Evolutionary conservation across 1,140 invertebrate genomes (phyloP).

Genomic region (Akabosia matsudoensis): DNA sequence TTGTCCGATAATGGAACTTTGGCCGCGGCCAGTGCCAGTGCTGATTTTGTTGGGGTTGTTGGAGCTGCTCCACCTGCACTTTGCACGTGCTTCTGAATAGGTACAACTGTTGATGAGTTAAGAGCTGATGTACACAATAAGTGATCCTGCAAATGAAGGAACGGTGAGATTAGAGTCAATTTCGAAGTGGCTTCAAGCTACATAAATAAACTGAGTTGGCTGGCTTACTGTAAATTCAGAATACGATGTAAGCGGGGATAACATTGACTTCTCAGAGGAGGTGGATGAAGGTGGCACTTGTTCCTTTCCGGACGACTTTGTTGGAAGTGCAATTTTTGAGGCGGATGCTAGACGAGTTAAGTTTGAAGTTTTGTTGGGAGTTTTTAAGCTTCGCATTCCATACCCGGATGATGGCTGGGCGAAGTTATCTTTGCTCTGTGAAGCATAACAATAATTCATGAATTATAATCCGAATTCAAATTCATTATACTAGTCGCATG

Average conservation of each 20-base stretch:
- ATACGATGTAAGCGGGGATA: neutral
- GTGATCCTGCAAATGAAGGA: no score
- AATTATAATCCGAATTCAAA: no score
- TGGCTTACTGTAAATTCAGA: slow-evolving; percentile 16
- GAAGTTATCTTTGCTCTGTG: slow-evolving; percentile 5
- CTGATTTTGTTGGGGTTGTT: slow-evolving; percentile 8
- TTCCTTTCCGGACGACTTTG: slow-evolving; percentile 4
- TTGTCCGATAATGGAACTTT: neutral
- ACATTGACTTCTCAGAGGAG: neutral
- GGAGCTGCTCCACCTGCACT: neutral
- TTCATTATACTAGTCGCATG: neutral
- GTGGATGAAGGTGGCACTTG: neutral
- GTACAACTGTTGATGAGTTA: slow-evolving; percentile 1
- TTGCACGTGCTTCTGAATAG: neutral
- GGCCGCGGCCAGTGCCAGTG: neutral
- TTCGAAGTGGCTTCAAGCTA: no score
- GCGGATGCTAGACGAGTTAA: slow-evolving; percentile 4
- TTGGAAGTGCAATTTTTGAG: neutral
- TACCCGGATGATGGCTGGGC: neutral
- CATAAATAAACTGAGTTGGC: neutral
- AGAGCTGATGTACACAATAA: neutral
- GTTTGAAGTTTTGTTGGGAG: neutral
- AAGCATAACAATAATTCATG: neutral
- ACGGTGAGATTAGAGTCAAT: no score
- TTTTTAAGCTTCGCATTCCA: neutral